Percentiles rank a stretch among this genome's conserved stretches.
Evolutionary conservation across 2,113 vertebrate genomes (phyloP).

Genomic region (Mobula birostris): DNA sequence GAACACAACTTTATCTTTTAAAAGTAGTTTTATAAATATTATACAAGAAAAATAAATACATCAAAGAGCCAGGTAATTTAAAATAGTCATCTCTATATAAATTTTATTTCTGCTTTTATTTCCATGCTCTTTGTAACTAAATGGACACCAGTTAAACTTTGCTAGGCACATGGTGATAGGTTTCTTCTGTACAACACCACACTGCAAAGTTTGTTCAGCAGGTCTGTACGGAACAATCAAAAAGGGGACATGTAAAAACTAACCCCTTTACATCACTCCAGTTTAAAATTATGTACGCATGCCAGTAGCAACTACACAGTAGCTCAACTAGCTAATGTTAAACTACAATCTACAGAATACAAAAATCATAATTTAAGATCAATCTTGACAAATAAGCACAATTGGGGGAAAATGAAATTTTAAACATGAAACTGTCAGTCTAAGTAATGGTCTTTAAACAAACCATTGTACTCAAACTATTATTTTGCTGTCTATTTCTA

Average conservation of each 20-base stretch:
- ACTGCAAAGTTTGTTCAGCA: conserved; percentile 48
- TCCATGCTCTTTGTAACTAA: conserved; percentile 62
- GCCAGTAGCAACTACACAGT: conserved; percentile 58
- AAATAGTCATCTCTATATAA: conserved; percentile 75
- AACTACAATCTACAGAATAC: conserved; percentile 22
- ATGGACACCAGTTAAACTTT: conserved; percentile 58
- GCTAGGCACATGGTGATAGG: conserved; percentile 75
- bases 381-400: conserved; percentile 24
- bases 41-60: conserved; percentile 73
- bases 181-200: conserved; percentile 64
- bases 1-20: conserved; percentile 71
- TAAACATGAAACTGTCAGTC: conserved; percentile 18
- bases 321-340: conserved; percentile 55
- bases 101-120: conserved; percentile 39
- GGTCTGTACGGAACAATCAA: conserved; percentile 31
- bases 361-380: conserved; percentile 34
- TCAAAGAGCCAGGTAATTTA: conserved; percentile 69
- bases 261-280: conserved; percentile 30
- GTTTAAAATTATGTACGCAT: conserved; percentile 47
- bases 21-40: conserved; percentile 77
- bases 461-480: conserved; percentile 25
- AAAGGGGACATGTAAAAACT: conserved; percentile 17
- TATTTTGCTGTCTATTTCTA: conserved; percentile 29
- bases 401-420: background rate
- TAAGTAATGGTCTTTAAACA: conserved; percentile 24